Conservation (phyloP, 2,797 vertebrate genomes). For the Glossophaga mutica region DNA sequence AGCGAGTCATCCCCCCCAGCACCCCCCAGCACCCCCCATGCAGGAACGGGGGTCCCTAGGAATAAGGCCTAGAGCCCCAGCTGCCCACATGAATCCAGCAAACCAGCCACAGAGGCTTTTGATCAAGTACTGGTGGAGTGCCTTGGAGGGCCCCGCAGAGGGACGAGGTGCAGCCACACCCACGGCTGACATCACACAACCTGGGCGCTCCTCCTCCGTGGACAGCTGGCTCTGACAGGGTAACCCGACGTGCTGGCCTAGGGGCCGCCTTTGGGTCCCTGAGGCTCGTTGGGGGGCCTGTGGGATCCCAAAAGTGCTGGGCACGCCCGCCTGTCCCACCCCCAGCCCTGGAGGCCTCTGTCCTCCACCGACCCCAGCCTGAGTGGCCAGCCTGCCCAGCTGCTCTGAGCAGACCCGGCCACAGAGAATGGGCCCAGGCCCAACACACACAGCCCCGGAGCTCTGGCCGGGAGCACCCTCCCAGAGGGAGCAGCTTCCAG, state of each 20-base stretch:
- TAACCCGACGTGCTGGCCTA: not conserved
- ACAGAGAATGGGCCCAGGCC: not conserved
- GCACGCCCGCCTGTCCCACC: not conserved
- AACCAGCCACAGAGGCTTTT: not conserved
- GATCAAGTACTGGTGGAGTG: rapidly evolving
- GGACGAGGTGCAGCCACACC: not conserved
- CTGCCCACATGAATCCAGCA: not conserved
- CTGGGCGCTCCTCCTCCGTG: rapidly evolving
- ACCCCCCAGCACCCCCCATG: not conserved
- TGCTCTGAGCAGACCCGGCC: not conserved
- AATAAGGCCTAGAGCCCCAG: not conserved
- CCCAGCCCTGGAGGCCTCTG: not conserved
- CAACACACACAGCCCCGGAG: not conserved
- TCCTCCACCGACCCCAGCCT: not conserved
- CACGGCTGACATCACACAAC: too few species aligned
- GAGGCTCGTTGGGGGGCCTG: not conserved
- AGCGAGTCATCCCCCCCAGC: rapidly evolving
- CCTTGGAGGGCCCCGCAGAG: rapidly evolving
- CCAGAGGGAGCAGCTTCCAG: not conserved
- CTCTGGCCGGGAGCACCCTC: not conserved
- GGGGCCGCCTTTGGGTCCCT: not conserved
- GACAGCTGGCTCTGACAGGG: not conserved
- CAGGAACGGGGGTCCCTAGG: not conserved
- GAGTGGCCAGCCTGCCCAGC: not conserved
- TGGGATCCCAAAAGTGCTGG: not conserved